phyloP scores from a whole-genome alignment of 1,140 invertebrate genomes.

The Paraescarpia echinospica region DNA sequence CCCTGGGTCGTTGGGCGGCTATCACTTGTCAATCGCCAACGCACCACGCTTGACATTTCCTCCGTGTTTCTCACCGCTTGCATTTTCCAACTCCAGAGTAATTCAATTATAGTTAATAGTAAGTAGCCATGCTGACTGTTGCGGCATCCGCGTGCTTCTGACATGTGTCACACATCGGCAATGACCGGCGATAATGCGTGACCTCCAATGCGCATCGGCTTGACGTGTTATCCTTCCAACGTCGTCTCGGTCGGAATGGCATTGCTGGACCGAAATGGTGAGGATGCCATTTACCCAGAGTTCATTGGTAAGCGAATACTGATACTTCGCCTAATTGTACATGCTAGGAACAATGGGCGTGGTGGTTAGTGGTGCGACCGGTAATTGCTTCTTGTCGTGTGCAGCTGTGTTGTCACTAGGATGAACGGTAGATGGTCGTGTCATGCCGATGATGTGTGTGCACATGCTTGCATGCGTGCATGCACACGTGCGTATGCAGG shows the following conservation, averaged over 20 bases:
- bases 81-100: neutral
- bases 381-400: neutral
- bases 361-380: no score
- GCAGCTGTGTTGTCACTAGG: neutral
- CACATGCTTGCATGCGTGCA: neutral
- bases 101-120: neutral
- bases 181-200: neutral
- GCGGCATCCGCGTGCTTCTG: neutral
- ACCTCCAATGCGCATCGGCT: neutral
- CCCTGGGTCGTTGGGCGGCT: neutral
- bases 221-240: neutral
- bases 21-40: neutral
- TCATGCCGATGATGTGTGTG: neutral
- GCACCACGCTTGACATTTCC: neutral
- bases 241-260: neutral
- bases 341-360: neutral
- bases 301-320: neutral
- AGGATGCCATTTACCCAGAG: neutral
- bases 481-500: neutral
- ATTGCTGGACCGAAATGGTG: neutral
- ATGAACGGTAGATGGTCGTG: no score
- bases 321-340: neutral
- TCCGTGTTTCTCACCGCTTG: neutral
- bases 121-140: neutral
- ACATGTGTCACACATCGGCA: neutral